These are phyloP conservation scores for Alitta virens DNA, from an alignment of 2,888 invertebrate genomes.

Conservation along the genomic window DNA sequence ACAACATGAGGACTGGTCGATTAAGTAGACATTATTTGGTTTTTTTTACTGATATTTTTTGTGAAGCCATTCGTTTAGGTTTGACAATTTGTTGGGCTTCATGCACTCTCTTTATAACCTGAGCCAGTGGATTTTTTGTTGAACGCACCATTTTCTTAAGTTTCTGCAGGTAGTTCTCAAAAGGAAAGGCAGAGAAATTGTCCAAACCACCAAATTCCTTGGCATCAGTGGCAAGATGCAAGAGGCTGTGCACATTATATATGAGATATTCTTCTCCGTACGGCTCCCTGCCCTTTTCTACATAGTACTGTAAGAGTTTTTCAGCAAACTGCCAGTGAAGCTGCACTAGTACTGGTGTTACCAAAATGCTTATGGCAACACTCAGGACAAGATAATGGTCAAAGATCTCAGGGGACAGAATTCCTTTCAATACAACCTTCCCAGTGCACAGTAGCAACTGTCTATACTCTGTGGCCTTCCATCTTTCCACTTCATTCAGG, in stretches of 20 bases:
- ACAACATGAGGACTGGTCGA: too few relatives aligned
- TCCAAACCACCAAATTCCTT: constrained; percentile 11
- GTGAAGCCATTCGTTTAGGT: too few relatives aligned
- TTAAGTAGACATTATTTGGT: too few relatives aligned
- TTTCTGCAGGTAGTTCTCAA: constrained; percentile 20
- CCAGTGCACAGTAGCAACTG: constrained; percentile 39
- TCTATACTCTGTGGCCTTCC: constrained; percentile 42
- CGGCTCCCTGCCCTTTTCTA: neutral
- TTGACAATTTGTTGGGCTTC: constrained; percentile 2
- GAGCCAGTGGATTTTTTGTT: constrained; percentile 13
- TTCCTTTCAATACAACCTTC: constrained; percentile 27
- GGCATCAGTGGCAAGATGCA: constrained; percentile 19
- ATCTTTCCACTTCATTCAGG: constrained; percentile 31
- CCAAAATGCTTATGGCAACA: constrained; percentile 30
- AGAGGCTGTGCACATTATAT: constrained; percentile 24
- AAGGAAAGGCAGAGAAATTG: constrained; percentile 20
- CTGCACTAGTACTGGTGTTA: constrained; percentile 10
- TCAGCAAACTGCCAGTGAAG: constrained; percentile 11
- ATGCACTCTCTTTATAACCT: constrained; percentile 13
- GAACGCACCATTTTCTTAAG: constrained; percentile 19
- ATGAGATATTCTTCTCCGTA: constrained; percentile 16
- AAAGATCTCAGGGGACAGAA: constrained; percentile 23
- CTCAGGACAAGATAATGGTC: constrained; percentile 32
- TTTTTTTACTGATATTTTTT: too few relatives aligned
- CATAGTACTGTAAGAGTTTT: constrained; percentile 19